Percentiles rank a stretch among this genome's conserved stretches.
Conservation (phyloP, 1,140 invertebrate genomes). For the Dendrolimus punctatus region DNA sequence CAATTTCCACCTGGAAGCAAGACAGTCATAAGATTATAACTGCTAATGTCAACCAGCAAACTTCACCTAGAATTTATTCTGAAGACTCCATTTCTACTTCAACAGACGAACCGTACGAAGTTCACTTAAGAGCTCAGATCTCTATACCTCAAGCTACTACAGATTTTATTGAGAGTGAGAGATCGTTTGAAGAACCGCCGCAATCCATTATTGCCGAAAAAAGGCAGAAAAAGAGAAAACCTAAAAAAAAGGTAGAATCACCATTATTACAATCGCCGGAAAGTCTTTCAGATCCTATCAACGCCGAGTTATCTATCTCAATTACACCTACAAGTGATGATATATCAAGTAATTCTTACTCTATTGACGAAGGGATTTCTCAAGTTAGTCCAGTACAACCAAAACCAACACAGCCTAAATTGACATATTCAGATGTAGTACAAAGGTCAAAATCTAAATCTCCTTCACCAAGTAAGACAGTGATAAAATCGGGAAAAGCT, state of each 20-base stretch:
- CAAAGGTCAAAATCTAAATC: slow-evolving; percentile 68
- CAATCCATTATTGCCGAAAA: slow-evolving; percentile 45
- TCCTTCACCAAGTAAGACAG: slow-evolving; percentile 51
- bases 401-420: slow-evolving; percentile 29
- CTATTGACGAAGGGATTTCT: slow-evolving; percentile 66
- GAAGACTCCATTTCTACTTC: slow-evolving; percentile 63
- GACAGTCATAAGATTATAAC: slow-evolving; percentile 37
- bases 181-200: slow-evolving; percentile 27
- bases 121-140: slow-evolving; percentile 75
- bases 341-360: slow-evolving; percentile 51
- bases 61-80: slow-evolving; percentile 63
- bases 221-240: slow-evolving; percentile 58
- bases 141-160: slow-evolving; percentile 70
- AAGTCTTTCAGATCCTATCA: slow-evolving; percentile 69
- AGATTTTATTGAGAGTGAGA: slow-evolving; percentile 53
- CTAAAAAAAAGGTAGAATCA: slow-evolving; percentile 56
- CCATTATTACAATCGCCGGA: slow-evolving; percentile 46
- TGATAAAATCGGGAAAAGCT: slow-evolving; percentile 45
- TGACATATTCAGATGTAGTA: slow-evolving; percentile 66
- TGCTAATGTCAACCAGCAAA: slow-evolving; percentile 66
- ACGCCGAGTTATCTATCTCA: slow-evolving; percentile 60
- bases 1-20: slow-evolving; percentile 21
- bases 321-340: slow-evolving; percentile 62
- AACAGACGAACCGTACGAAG: slow-evolving; percentile 75
- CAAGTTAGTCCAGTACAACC: slow-evolving; percentile 39